phyloP scores from a whole-genome alignment of 2,113 vertebrate species.

The Bujurquina vittata region DNA sequence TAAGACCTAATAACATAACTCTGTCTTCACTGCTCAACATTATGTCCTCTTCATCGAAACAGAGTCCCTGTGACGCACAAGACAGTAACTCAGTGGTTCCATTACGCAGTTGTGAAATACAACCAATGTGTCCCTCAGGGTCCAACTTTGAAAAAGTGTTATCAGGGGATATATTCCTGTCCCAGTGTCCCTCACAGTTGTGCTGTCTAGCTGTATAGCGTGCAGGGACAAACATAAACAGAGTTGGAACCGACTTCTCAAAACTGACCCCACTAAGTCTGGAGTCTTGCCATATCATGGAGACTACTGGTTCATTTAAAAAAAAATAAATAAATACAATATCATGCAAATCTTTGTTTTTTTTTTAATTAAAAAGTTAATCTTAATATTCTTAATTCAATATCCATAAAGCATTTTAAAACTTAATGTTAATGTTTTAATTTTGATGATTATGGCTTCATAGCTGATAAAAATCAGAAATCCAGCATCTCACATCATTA shows the following conservation, averaged over 20 bases:
- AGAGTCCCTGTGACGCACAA: slow-evolving; percentile 69
- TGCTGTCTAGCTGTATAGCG: slow-evolving; percentile 11
- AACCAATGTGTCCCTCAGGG: slow-evolving; percentile 58
- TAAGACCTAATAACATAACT: background rate
- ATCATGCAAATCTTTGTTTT: background rate
- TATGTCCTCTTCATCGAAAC: slow-evolving; percentile 23
- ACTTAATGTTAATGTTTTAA: too few species aligned
- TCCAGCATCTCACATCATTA: background rate
- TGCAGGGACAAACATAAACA: slow-evolving; percentile 42
- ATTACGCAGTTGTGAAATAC: slow-evolving; percentile 79
- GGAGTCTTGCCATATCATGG: background rate
- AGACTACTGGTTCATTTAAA: background rate
- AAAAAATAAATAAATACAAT: background rate
- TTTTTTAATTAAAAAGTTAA: too few species aligned
- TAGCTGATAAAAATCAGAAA: too few species aligned
- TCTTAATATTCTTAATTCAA: background rate
- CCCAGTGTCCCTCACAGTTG: slow-evolving; percentile 41
- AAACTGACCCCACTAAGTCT: slow-evolving; percentile 58
- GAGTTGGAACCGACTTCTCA: slow-evolving; percentile 32
- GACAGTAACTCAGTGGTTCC: slow-evolving; percentile 64
- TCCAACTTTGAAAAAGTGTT: slow-evolving; percentile 27
- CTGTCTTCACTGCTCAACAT: slow-evolving; percentile 10
- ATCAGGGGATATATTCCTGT: slow-evolving; percentile 50
- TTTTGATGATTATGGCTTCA: too few species aligned
- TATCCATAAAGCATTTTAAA: background rate